Evolutionary conservation across 2,888 invertebrate genomes (phyloP).

Genomic region (Caenorhabditis zanzibari): DNA sequence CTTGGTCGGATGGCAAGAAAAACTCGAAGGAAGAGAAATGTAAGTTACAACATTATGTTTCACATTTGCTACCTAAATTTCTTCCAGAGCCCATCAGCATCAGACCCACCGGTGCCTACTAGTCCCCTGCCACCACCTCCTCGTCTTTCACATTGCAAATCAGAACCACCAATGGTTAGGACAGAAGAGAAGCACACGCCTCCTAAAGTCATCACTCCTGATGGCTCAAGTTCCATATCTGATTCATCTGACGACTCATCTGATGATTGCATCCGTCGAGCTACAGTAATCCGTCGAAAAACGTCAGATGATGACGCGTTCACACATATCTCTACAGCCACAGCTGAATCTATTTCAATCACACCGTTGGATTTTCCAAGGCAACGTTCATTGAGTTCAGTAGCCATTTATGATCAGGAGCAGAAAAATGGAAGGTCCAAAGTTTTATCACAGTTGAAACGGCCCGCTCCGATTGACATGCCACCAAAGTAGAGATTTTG

Average conservation of each 20-base stretch:
- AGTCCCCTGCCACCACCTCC: constrained; percentile 57
- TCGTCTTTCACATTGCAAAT: constrained; percentile 36
- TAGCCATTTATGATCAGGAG: constrained; percentile 73
- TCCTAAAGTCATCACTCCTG: constrained; percentile 24
- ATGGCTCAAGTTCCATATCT: constrained; percentile 28
- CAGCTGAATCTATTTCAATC: constrained; percentile 74
- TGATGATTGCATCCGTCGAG: constrained; percentile 48
- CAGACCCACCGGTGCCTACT: constrained; percentile 58
- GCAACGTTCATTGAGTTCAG: constrained; percentile 72
- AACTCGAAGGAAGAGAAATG: constrained; percentile 42
- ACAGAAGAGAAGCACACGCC: not conserved
- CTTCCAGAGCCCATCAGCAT: constrained; percentile 58
- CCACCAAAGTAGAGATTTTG: constrained; percentile 48
- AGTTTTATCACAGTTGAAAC: constrained; percentile 73
- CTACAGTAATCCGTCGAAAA: constrained; percentile 71
- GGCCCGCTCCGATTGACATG: constrained; percentile 77
- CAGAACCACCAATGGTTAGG: constrained; percentile 61
- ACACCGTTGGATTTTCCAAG: constrained; percentile 74
- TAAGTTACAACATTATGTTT: constrained; percentile 1
- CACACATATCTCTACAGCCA: constrained; percentile 72
- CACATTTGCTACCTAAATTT: not conserved
- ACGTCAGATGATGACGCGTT: constrained; percentile 70
- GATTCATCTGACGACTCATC: constrained; percentile 58
- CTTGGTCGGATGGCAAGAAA: constrained; percentile 17
- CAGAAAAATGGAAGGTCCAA: constrained; percentile 64